These are phyloP conservation scores for Caenorhabditis japonica DNA, from an alignment of 2,888 invertebrate genomes.

Conservation along the genomic window DNA sequence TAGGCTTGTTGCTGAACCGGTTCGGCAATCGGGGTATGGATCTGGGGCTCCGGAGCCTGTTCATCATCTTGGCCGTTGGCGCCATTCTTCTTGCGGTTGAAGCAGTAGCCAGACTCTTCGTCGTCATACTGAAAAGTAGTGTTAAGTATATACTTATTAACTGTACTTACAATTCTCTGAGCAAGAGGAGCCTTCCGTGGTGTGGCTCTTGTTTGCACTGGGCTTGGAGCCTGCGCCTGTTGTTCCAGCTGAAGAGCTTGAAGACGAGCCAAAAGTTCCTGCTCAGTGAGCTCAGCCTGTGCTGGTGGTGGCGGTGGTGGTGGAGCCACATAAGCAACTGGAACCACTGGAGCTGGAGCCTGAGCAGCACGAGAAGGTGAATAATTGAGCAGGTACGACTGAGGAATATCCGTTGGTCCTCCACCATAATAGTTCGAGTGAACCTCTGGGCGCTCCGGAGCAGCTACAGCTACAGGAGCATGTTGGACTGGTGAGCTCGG, in stretches of 20 bases:
- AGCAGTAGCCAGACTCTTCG: constrained; percentile 49
- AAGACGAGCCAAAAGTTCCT: constrained; percentile 31
- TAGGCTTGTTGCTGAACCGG: constrained; percentile 6
- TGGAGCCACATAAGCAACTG: constrained; percentile 1
- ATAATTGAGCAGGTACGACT: constrained; percentile 47
- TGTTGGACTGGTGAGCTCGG: constrained; percentile 27
- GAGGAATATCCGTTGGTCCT: constrained; percentile 49
- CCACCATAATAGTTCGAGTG: constrained; percentile 52
- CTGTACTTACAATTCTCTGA: constrained; percentile 20
- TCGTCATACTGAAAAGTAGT: constrained; percentile 31
- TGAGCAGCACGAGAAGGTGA: constrained; percentile 2
- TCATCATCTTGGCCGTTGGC: not conserved
- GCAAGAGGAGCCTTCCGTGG: constrained; percentile 10
- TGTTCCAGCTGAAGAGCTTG: constrained; percentile 23
- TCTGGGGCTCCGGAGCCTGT: constrained; percentile 9
- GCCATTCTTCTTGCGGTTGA: constrained; percentile 19
- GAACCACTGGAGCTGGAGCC: constrained; percentile 1
- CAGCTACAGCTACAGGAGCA: not conserved
- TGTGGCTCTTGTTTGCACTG: not conserved
- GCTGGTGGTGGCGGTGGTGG: no score
- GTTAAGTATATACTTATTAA: not conserved
- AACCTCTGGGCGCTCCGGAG: constrained; percentile 22
- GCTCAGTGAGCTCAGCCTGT: constrained; percentile 5
- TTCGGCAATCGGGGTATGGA: not conserved
- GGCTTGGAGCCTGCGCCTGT: constrained; percentile 1